Evolutionary conservation across 2,113 vertebrate genomes (phyloP), one percentile per base, ranked within the genome.

Genomic region (Pollimyrus isidori): DNA sequence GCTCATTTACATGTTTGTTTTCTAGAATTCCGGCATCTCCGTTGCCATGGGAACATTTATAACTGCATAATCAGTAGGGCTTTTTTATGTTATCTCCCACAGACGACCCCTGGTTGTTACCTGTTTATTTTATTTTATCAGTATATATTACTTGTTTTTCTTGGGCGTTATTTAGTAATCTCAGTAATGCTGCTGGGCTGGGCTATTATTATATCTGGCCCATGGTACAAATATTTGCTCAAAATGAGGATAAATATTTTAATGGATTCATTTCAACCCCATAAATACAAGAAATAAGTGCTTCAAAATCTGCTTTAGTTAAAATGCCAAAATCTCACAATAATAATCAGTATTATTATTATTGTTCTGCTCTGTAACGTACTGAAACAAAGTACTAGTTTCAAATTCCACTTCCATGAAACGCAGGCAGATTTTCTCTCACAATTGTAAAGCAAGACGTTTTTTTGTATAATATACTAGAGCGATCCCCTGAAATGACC

Each of bases 1-100:
- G 17, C 42, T 65, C 56, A 65, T 87, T 87, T 87, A 52, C 56
- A 65, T 87, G 87, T 65, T 65, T 87, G 87, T 87, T 87, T 87
- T 65, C 30, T 30, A 87, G 35, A 87, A 53, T 30, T 42, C 30
- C 39, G 7, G 15, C 35, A 39, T 65, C 52, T 62, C 35, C 21
- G 87, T 87, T 87, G 53, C 30, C 21, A 87, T 65, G 49, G 7
- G 23, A 26, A 19, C 56, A 65, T 65, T 87, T 23, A 87, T 42
- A 39, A 53, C 7, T 45, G 87, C 21, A 62, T 87, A 62, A 87
- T 87, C 52, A 62, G 85, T 30, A 19, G 49, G 3, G 85, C 48
- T 23, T 62, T 87, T 17, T 65, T 45, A 21, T 39, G 15, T 39
- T n/a, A 58, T 62, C 30, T 19, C 53, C n/a, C 52, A 21, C 52